phyloP scores from a whole-genome alignment of 2,888 invertebrate species.

The Kryphioiulus occultus region DNA sequence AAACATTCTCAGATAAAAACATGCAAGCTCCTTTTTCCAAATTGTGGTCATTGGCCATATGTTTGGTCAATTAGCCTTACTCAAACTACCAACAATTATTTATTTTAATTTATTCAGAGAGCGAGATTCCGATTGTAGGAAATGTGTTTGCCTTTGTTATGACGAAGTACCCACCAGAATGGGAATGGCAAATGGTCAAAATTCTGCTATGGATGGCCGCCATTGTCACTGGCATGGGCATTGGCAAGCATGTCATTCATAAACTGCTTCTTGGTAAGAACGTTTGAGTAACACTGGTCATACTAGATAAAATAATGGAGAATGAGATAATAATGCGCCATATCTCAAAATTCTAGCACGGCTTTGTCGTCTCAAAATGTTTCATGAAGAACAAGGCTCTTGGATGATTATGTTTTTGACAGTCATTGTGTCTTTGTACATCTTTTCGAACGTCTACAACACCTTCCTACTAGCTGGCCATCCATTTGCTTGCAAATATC shows the following conservation, averaged over 20 bases:
- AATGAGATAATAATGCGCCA: neutral
- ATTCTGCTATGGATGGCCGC: constrained; percentile 64
- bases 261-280: constrained; percentile 63
- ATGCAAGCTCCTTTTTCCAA: no score
- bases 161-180: constrained; percentile 65
- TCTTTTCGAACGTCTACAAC: constrained; percentile 66
- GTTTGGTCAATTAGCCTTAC: no score
- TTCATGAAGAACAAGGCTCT: constrained; percentile 65
- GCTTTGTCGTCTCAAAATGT: constrained; percentile 65
- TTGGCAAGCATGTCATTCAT: constrained; percentile 65
- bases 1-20: no score
- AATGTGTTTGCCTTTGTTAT: constrained; percentile 66
- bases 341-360: constrained; percentile 58
- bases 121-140: constrained; percentile 65
- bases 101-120: constrained; percentile 59
- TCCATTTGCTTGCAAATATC: constrained; percentile 60
- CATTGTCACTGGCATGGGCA: constrained; percentile 63
- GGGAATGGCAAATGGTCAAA: constrained; percentile 62
- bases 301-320: neutral
- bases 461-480: constrained; percentile 62
- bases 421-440: constrained; percentile 63
- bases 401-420: constrained; percentile 67
- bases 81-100: neutral
- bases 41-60: neutral
- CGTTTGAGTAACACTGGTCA: neutral